Evolutionary conservation across 2,888 invertebrate species (phyloP).

Genomic region (Aromia moschata): DNA sequence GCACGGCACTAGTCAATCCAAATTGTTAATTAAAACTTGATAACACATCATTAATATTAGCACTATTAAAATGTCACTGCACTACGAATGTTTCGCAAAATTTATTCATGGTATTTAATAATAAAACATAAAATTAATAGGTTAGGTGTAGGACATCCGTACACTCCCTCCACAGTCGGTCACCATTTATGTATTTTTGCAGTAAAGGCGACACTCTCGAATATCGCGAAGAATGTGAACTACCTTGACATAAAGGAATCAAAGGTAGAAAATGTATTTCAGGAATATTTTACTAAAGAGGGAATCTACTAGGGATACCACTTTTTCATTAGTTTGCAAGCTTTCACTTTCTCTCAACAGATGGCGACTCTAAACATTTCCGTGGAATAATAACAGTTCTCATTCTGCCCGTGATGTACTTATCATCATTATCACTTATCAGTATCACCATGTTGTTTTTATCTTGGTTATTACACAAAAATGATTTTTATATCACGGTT

Average conservation of each 20-base stretch:
- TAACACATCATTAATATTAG: slow-evolving; percentile 25
- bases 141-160: slow-evolving; percentile 54
- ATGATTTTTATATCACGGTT: too few species aligned
- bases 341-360: too few species aligned
- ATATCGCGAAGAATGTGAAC: slow-evolving; percentile 29
- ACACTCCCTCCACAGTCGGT: slow-evolving; percentile 54
- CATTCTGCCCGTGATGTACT: too few species aligned
- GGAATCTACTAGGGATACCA: too few species aligned
- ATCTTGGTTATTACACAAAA: too few species aligned
- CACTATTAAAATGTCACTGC: slow-evolving; percentile 19
- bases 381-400: too few species aligned
- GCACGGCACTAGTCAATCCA: slow-evolving; percentile 20
- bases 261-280: neutral
- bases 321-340: too few species aligned
- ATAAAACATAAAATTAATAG: slow-evolving; percentile 49
- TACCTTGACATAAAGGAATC: neutral
- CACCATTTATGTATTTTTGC: slow-evolving; percentile 46
- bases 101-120: slow-evolving; percentile 38
- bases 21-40: slow-evolving; percentile 21
- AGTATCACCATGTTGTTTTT: too few species aligned
- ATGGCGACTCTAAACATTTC: too few species aligned
- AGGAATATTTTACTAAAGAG: too few species aligned
- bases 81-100: slow-evolving; percentile 17
- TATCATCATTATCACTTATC: too few species aligned
- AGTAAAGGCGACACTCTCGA: slow-evolving; percentile 32